Evolutionary conservation across 2,113 vertebrate species (phyloP), one percentile per base, ranked within the genome.

Genomic region (Rostratula benghalensis): DNA sequence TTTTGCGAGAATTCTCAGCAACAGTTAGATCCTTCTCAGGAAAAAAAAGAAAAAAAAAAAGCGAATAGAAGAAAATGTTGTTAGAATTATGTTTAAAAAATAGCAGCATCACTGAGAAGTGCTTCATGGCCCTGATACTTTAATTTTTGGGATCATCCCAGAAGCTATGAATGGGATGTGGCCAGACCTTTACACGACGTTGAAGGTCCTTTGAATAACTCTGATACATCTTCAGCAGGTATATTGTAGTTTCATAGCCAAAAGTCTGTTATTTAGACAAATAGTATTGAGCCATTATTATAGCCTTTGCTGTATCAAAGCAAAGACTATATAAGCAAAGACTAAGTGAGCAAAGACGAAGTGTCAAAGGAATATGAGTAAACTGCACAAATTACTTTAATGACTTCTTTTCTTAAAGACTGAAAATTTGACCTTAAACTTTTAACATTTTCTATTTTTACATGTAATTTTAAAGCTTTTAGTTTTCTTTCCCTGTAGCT

Each of bases 111-210:
- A 9, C 6, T 61, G 35, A 88, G n/a, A 89, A 76, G 28, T 27
- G 4, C 80, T 82, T 63, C 8, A 48, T 18, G 8, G 3, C 59
- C 89, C 35, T 51, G 17, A 31, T 25, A 59, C 43, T 67, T 10
- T 41, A 18, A 18, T 68, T 84, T 76, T 81, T 27, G 4, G 51
- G 21, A 16, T 76, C 35, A 68, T 41, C 6, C 50, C 69, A 31
- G 41, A 73, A 80, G 6, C 5, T 59, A 51, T 35, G 30, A 83
- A 57, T 50, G 10, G 70, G 28, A 59, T 25, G 4, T 75, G 43
- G 6, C 6, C 46, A 85, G 59, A 75, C 24, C 8, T 69, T 70
- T 70, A 48, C 0, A 2, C 0, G 2, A 22, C 46, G 18, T 7
- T 25, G 31, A 78, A 74, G 13, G 6, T 53, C 5, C 11, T 45